Base-by-base conservation (phyloP, 2,888 invertebrate genomes). In the Oscheius sp. region DNA sequence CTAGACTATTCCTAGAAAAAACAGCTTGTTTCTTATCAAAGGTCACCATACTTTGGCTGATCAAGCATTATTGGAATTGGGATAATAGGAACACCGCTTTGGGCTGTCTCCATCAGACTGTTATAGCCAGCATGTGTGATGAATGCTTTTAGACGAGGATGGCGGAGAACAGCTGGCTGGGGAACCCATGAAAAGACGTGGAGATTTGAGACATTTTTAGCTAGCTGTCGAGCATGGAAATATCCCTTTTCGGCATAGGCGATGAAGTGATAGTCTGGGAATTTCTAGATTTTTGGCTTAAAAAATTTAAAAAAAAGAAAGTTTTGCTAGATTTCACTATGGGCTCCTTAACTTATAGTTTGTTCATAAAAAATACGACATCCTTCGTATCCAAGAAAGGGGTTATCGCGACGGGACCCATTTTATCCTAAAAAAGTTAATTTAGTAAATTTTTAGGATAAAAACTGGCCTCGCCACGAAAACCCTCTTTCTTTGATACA, bases 51-150 rank as follows among this genome's bases (percentile, higher is more conserved):
- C 79, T 71, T 46, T 37, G 76, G 65, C 68, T 76, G 68, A 69
- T 61, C 67, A 61, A 66, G 65, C 72, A 79, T 78, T 45, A 79
- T 71, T n/a, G 76, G 76, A n/a, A 78, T 75, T 8, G 67, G 39
- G 23, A 78, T 29, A 6, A 83, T 39, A 2, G 82, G 82, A 45
- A 76, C 71, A 33, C 80, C 82, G 15, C 64, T 53, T 37, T 69
- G 50, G 1, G 83, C 78, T 1, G 81, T 72, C 69, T 83, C 83
- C 71, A 83, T 68, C 15, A 83, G 37, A 55, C 80, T 75, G 61
- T 83, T 83, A 52, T 82, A 83, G 0, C 83, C 83, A 8, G 73
- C 77, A 58, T 83, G 83, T 2, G 82, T 83, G 34, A 83, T 81
- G 73, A 83, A 82, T 8, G 72, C 37, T 48, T 72, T 74, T 33